Base-by-base conservation (phyloP, 2,888 invertebrate species). In the Lapara coniferarum region DNA sequence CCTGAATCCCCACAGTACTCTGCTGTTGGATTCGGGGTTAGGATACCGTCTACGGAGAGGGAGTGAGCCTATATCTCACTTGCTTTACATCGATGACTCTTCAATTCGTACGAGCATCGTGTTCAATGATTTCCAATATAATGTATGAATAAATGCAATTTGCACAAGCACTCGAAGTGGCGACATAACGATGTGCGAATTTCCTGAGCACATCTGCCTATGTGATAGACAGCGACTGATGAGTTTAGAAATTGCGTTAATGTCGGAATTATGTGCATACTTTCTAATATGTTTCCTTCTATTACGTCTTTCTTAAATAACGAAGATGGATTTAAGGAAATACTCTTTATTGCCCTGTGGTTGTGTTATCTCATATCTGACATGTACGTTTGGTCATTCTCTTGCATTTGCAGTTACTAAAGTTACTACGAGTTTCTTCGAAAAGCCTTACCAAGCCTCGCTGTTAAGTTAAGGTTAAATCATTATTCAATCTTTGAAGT, bases 261-360 rank as follows among this genome's bases (percentile, higher is more conserved):
- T 19, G 49, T 46, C 16, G 6, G 63, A 49, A 49, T 63, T 63
- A 49, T 49, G 63, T 46, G 49, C 63, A 49, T 46, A 63, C 49
- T 63, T 49, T 63, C 63, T 63, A 63, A 63, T 63, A 49, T 19
- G 49, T 63, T 63, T 63, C 63, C 49, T 49, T 10, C 12, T 63
- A 46, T 46, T 49, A 63, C 8, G 19, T 13, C 19, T 10, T 63
- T 46, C 46, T 46, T 49, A 46, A 63, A 25, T 25, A 25, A 46
- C 19, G 14, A 57, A 12, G 6, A 46, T 46, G 3, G 16, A 13
- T 7, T 25, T 16, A 16, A 13, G 12, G 19, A 49, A 63, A 63
- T 46, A 13, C 7, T 19, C 10, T 6, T 10, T 1, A 63, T 63
- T 55, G 5, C 37, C 7, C 37, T 37, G 7, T 37, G 37, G 37